These are phyloP conservation scores for Mythimna lalbum DNA, from an alignment of 2,888 invertebrate genomes.

Conservation along the genomic window DNA sequence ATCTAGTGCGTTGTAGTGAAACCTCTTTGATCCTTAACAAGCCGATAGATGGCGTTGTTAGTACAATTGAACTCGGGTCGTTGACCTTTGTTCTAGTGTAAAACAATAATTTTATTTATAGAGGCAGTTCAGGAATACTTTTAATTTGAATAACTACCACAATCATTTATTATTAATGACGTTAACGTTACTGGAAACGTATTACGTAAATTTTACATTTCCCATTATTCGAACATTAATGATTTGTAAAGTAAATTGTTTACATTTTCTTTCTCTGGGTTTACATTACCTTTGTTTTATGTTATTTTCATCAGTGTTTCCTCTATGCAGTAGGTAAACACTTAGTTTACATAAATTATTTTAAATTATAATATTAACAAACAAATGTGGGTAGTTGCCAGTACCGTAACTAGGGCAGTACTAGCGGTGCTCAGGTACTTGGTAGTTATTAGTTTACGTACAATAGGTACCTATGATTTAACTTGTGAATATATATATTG, in stretches of 20 bases:
- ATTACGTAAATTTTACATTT: not conserved
- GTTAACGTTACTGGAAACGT: not conserved
- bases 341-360: slow-evolving; percentile 6
- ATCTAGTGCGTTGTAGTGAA: slow-evolving; percentile 54
- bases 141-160: not conserved
- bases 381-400: not conserved
- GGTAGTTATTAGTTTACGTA: too few relatives aligned
- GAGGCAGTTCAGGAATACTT: not conserved
- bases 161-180: not conserved
- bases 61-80: slow-evolving; percentile 1
- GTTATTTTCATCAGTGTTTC: slow-evolving; percentile 20
- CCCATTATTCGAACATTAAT: slow-evolving; percentile 2
- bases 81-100: slow-evolving; percentile 29
- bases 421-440: too few relatives aligned
- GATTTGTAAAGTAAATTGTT: slow-evolving; percentile 17
- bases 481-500: too few relatives aligned
- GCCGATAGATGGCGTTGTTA: slow-evolving; percentile 56
- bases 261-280: slow-evolving; percentile 27
- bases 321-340: slow-evolving; percentile 1
- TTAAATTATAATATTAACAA: slow-evolving; percentile 1
- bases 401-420: too few relatives aligned
- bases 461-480: too few relatives aligned
- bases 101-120: slow-evolving; percentile 17
- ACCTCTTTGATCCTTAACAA: not conserved
- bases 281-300: slow-evolving; percentile 33